Evolutionary conservation across 2,888 invertebrate species (phyloP), one percentile per base, ranked within the genome.

Genomic region (Blomia tropicalis): DNA sequence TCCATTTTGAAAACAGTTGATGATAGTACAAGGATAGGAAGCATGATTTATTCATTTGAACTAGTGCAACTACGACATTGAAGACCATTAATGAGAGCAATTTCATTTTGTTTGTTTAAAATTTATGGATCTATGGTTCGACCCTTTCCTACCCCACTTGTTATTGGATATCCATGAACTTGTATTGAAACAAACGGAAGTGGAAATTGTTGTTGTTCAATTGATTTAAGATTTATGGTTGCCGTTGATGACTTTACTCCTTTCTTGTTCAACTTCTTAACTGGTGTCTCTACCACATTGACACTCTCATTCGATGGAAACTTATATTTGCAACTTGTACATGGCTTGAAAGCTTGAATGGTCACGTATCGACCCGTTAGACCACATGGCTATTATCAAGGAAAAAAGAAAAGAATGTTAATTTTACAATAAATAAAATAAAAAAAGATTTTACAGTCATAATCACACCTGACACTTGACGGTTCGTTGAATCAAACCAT

Each of bases 301-400:
- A 11, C 17, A 17, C 7, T 17, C 17, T 36, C 7, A 17, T 11
- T 7, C 7, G 36, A 17, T n/a, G n/a, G n/a, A n/a, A n/a, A n/a
- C 41, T 17, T 17, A 41, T 17, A n/a, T 27, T 47, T 47, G 51
- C 51, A 47, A 7, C n/a, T 47, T 19, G 51, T 11, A 19, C 51
- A 47, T 22, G 51, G 51, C 51, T 47, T n/a, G 7, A 47, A 11
- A 11, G 51, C 7, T n/a, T 47, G 51, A 47, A 56, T 27, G 11
- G 36, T 36, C 14, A 56, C n/a, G 23, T 29, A 56, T 4, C 56
- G 56, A 29, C 56, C 56, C 14, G 3, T 31, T 11, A 56, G 29
- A 29, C 56, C 56, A 31, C 56, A 56, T 31, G 56, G 56, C 56
- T 56, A 36, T 22, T 14, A 54, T n/a, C 5, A 27, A 23, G 22